These are phyloP conservation scores for Meda fulgida DNA, from an alignment of 2,797 vertebrate genomes.

Conservation along the genomic window DNA sequence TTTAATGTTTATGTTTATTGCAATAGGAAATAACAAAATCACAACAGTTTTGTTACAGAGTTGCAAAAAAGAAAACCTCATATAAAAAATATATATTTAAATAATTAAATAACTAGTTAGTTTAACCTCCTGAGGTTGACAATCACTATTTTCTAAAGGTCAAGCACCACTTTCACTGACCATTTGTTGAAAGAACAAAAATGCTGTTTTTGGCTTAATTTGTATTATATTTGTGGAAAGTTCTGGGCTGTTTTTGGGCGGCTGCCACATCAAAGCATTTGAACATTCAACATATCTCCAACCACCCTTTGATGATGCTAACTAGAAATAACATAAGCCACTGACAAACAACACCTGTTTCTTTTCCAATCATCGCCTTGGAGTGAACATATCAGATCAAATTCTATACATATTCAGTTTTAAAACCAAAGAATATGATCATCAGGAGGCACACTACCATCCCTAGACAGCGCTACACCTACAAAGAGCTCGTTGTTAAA, in stretches of 20 bases:
- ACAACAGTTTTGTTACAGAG: background rate
- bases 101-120: background rate
- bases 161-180: background rate
- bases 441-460: background rate
- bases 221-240: conserved; percentile 21
- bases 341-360: conserved; percentile 15
- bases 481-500: background rate
- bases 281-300: conserved; percentile 16
- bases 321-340: background rate
- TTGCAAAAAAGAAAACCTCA: conserved; percentile 7
- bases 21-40: background rate
- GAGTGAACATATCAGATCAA: conserved; percentile 30
- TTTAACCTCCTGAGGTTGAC: background rate
- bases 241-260: background rate
- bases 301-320: conserved; percentile 11
- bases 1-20: background rate
- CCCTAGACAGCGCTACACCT: background rate
- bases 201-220: background rate
- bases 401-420: conserved; percentile 24
- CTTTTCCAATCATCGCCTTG: background rate
- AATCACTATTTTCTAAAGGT: background rate
- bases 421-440: conserved; percentile 33
- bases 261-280: conserved; percentile 3
- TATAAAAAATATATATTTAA: background rate
- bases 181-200: background rate